Evolutionary conservation across 1,140 invertebrate species (phyloP).

Genomic region (Papilio xuthus): DNA sequence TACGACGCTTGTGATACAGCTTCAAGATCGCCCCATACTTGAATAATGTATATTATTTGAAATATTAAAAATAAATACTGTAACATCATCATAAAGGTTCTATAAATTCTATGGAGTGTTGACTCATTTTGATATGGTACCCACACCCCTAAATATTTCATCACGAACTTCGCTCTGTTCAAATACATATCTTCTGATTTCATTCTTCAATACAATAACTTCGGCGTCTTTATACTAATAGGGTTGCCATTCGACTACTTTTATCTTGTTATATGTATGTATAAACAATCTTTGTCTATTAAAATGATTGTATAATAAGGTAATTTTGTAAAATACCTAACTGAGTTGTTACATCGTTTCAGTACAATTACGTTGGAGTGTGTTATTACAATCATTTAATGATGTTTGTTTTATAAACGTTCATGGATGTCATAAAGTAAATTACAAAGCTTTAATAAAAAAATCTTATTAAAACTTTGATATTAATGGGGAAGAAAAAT

Average conservation of each 20-base stretch:
- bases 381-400: background rate
- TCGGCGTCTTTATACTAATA: background rate
- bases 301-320: constrained; percentile 20
- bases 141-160: constrained; percentile 72
- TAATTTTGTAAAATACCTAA: constrained; percentile 29
- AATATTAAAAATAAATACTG: constrained; percentile 72
- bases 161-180: constrained; percentile 67
- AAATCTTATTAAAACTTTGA: no score
- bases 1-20: constrained; percentile 69
- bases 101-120: constrained; percentile 50
- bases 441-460: no score
- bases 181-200: constrained; percentile 64
- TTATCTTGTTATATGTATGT: background rate
- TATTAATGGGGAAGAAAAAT: no score
- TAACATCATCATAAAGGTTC: constrained; percentile 65
- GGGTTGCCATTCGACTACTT: background rate
- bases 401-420: background rate
- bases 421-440: background rate
- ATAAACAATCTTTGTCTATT: constrained; percentile 8
- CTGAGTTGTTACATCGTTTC: background rate
- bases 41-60: constrained; percentile 66
- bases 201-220: background rate
- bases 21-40: constrained; percentile 71
- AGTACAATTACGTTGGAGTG: background rate
- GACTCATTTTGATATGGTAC: constrained; percentile 56